Evolutionary conservation across 2,113 vertebrate species (phyloP).

Genomic region (Dryoscopus gambensis): DNA sequence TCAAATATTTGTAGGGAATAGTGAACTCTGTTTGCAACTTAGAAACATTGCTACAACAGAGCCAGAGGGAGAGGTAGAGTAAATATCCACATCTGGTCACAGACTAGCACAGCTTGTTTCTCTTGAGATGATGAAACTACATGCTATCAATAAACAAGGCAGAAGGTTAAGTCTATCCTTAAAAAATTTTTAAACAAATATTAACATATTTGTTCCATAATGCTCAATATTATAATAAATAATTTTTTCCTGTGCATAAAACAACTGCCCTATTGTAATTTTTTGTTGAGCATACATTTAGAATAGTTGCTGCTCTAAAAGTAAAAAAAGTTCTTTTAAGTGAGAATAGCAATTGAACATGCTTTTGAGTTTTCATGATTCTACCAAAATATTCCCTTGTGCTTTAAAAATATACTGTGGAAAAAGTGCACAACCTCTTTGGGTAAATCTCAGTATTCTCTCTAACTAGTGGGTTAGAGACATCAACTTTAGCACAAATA

Average conservation of each 20-base stretch:
- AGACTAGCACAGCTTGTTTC: neutral
- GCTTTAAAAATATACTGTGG: neutral
- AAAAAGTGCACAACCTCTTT: neutral
- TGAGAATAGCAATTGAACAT: neutral
- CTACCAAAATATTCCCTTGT: neutral
- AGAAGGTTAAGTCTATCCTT: slow-evolving; percentile 45
- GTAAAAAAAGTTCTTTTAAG: neutral
- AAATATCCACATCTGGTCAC: slow-evolving; percentile 13
- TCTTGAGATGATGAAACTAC: slow-evolving; percentile 6
- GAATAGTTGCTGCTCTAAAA: neutral
- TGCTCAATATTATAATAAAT: neutral
- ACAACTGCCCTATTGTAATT: neutral
- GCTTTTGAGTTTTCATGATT: neutral
- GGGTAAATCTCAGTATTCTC: neutral
- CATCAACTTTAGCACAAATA: neutral
- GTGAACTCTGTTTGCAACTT: neutral
- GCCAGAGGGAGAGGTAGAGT: neutral
- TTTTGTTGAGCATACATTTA: neutral
- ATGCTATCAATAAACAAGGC: slow-evolving; percentile 9
- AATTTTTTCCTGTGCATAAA: neutral
- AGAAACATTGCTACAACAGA: neutral
- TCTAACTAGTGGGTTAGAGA: neutral
- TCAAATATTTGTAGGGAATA: slow-evolving; percentile 16
- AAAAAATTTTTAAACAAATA: slow-evolving; percentile 35
- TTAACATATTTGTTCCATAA: neutral